phyloP scores from a whole-genome alignment of 1,140 invertebrate species.

The Drosophila suzukii region DNA sequence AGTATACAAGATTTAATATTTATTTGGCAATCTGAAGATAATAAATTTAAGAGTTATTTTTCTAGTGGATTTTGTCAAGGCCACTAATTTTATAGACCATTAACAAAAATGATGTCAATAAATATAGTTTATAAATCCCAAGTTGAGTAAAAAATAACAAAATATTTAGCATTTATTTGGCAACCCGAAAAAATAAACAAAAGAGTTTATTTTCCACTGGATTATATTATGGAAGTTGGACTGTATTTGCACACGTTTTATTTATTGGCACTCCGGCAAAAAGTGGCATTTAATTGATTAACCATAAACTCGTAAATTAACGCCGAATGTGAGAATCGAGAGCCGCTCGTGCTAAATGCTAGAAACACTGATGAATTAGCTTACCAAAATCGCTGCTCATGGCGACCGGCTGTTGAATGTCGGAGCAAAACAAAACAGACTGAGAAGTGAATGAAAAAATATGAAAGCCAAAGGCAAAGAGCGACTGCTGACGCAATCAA shows the following conservation, averaged over 20 bases:
- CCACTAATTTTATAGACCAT: too few relatives aligned
- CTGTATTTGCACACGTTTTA: constrained; percentile 22
- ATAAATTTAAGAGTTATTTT: too few relatives aligned
- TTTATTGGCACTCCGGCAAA: constrained; percentile 25
- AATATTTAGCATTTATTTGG: neutral
- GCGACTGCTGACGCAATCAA: constrained; percentile 13
- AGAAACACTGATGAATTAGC: neutral
- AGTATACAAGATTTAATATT: too few relatives aligned
- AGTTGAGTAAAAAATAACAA: neutral
- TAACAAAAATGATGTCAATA: too few relatives aligned
- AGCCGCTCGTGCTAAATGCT: constrained; percentile 18
- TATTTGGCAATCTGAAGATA: too few relatives aligned
- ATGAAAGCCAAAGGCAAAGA: constrained; percentile 7
- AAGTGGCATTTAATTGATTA: constrained; percentile 39
- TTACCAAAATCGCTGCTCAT: constrained; percentile 49
- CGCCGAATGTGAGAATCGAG: constrained; percentile 6
- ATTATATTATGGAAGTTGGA: neutral
- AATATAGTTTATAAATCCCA: too few relatives aligned
- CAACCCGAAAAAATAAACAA: neutral
- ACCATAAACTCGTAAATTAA: constrained; percentile 51
- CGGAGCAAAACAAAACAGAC: constrained; percentile 28
- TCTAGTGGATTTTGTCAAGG: too few relatives aligned
- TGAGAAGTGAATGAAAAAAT: too few relatives aligned
- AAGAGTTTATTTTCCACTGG: neutral
- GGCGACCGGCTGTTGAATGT: neutral